Evolutionary conservation across 2,888 invertebrate species (phyloP).

Genomic region (Atethmia centrago): DNA sequence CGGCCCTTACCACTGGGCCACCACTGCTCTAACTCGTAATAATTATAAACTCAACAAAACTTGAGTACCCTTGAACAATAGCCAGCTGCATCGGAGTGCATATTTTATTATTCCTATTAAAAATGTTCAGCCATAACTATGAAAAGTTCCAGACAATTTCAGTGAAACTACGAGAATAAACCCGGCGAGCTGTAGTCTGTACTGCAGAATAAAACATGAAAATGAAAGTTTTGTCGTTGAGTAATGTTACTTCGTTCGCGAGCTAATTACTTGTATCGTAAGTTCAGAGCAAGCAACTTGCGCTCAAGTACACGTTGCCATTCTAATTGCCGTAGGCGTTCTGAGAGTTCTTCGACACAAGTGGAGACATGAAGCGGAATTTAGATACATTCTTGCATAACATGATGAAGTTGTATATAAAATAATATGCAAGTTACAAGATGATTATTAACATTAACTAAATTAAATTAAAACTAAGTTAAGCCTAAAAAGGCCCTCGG

Average conservation of each 20-base stretch:
- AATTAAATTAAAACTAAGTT: no score
- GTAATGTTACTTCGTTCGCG: conserved; percentile 11
- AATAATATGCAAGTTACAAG: conserved; percentile 1
- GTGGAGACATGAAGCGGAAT: background rate
- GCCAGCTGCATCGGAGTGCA: conserved; percentile 21
- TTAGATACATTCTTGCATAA: background rate
- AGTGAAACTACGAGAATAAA: conserved; percentile 32
- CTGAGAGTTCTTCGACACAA: background rate
- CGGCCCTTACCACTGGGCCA: no score
- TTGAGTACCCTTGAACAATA: background rate
- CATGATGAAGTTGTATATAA: background rate
- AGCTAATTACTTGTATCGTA: conserved; percentile 27
- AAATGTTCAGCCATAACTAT: conserved; percentile 27
- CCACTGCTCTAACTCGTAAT: conserved; percentile 4
- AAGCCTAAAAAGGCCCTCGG: no score
- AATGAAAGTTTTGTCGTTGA: conserved; percentile 15
- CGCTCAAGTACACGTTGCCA: conserved; percentile 26
- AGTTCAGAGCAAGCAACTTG: conserved; percentile 29
- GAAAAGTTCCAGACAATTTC: conserved; percentile 29
- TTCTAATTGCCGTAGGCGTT: conserved; percentile 34
- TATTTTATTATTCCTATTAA: conserved; percentile 37
- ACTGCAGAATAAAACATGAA: conserved; percentile 27
- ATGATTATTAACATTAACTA: no score
- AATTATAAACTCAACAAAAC: background rate
- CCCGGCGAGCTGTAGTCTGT: conserved; percentile 2